Evolutionary conservation across 1,140 invertebrate genomes (phyloP), one percentile per base, ranked within the genome.

Genomic region (Saxidomus purpurata): DNA sequence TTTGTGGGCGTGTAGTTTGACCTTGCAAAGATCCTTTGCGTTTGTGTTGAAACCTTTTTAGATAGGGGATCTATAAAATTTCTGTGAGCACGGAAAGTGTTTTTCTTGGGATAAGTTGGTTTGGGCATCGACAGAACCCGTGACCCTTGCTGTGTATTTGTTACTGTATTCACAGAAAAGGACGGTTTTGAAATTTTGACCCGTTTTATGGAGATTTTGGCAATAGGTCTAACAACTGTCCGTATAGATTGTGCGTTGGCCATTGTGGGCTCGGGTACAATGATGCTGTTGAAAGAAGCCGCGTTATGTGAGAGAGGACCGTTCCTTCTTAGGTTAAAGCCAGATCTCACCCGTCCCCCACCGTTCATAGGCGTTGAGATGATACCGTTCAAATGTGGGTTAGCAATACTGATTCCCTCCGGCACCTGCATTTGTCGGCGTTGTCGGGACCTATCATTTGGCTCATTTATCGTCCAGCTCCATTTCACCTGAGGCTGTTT

Each of bases 1-100:
- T 67, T 80, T 25, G 86, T 88, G 0, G 86, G 52, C 40, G 22
- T 25, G 22, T 47, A 85, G 25, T 82, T 59, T 15, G 38, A 47
- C 15, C 55, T 49, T 47, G 67, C 34, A 31, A 87, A 19, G 15
- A 74, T 34, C 15, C 22, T 49, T 76, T 85, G 83, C 2, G 83
- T 85, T 15, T 67, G 25, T 13, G 43, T 76, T 36, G 43, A 43
- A 19, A 87, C 43, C 1, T 77, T 34, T 25, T 47, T 28, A 28
- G 17, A 38, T 0, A 79, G 8, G 13, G 85, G 85, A 36, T 87
- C 85, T 25, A 87, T 38, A 43, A 87, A 87, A 19, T 77, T 77
- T 25, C 71, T 55, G 0, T 87, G 71, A 13, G 76, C 55, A 61
- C 69, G 25, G 19, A 61, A 76, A 3, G 8, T 67, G 34, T 77